A percentile compares a stretch with the other conserved stretches of the same genome.
These are phyloP conservation scores for Drosophila pseudotalamancana DNA, from an alignment of 2,888 invertebrate genomes.

Conservation along the genomic window DNA sequence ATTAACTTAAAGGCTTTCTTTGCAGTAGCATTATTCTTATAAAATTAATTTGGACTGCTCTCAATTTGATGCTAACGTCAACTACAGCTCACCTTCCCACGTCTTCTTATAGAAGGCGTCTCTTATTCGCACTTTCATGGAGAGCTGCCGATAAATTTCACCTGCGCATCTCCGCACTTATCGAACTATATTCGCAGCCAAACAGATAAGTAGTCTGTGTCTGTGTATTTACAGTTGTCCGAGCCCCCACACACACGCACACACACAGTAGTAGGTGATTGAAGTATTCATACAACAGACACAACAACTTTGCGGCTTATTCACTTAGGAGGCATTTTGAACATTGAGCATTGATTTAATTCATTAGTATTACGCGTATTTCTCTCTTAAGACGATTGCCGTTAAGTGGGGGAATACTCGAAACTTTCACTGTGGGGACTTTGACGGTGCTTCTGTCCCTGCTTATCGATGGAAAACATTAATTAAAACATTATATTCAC, in stretches of 20 bases:
- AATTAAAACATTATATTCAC: constrained; percentile 76
- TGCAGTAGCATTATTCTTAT: too few relatives aligned
- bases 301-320: constrained; percentile 65
- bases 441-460: constrained; percentile 15
- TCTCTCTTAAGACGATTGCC: constrained; percentile 39
- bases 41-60: too few relatives aligned
- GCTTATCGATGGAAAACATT: constrained; percentile 61
- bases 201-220: neutral
- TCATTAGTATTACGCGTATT: constrained; percentile 40
- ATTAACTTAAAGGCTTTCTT: too few relatives aligned
- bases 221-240: constrained; percentile 4
- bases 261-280: constrained; percentile 8
- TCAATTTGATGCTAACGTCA: constrained; percentile 2
- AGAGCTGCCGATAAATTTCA: constrained; percentile 39
- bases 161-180: constrained; percentile 20
- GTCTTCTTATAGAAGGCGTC: neutral
- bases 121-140: constrained; percentile 43
- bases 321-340: constrained; percentile 42
- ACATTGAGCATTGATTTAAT: constrained; percentile 49
- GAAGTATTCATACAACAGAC: constrained; percentile 31
- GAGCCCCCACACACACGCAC: constrained; percentile 19
- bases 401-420: constrained; percentile 42
- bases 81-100: constrained; percentile 24
- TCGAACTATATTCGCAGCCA: constrained; percentile 6
- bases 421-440: constrained; percentile 61